Conservation (phyloP, 2,113 vertebrate species). For the Odocoileus hemionus region DNA sequence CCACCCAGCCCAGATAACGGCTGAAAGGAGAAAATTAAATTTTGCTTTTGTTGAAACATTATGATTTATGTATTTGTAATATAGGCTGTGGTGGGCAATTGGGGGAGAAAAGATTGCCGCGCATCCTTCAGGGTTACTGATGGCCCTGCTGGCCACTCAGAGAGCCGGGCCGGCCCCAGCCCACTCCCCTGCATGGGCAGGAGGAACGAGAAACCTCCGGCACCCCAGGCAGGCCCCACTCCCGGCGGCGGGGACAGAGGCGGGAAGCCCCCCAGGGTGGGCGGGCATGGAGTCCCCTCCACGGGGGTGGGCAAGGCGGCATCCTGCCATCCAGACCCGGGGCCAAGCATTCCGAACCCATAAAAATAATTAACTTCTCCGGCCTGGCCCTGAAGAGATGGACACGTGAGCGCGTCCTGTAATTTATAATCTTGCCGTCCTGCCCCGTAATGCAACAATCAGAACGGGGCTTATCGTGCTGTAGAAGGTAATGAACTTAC, state of each 20-base stretch:
- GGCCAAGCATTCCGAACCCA: slow-evolving; percentile 75
- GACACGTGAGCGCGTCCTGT: slow-evolving; percentile 74
- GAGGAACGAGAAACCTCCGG: slow-evolving; percentile 67
- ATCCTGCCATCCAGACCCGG: neutral
- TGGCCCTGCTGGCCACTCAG: slow-evolving; percentile 79
- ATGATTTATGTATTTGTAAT: slow-evolving; percentile 99
- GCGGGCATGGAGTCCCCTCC: neutral
- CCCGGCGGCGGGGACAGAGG: neutral
- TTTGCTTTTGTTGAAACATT: slow-evolving; percentile 99
- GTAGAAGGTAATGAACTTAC: slow-evolving; percentile 80
- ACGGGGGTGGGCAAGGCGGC: neutral
- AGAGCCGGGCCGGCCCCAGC: slow-evolving; percentile 28
- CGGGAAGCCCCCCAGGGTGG: neutral
- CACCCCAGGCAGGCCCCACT: slow-evolving; percentile 64
- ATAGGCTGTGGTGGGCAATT: slow-evolving; percentile 87
- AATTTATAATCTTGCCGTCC: slow-evolving; percentile 78
- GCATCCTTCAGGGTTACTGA: slow-evolving; percentile 82
- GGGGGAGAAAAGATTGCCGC: slow-evolving; percentile 78
- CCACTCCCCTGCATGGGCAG: slow-evolving; percentile 53
- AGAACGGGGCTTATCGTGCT: slow-evolving; percentile 73
- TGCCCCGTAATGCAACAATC: slow-evolving; percentile 76
- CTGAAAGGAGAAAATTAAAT: slow-evolving; percentile 97
- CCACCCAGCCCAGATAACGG: slow-evolving; percentile 93
- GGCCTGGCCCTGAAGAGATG: slow-evolving; percentile 74
- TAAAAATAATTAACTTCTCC: slow-evolving; percentile 85